Base-by-base conservation (phyloP, 2,888 invertebrate genomes). In the Lasioglossum zephyrum region DNA sequence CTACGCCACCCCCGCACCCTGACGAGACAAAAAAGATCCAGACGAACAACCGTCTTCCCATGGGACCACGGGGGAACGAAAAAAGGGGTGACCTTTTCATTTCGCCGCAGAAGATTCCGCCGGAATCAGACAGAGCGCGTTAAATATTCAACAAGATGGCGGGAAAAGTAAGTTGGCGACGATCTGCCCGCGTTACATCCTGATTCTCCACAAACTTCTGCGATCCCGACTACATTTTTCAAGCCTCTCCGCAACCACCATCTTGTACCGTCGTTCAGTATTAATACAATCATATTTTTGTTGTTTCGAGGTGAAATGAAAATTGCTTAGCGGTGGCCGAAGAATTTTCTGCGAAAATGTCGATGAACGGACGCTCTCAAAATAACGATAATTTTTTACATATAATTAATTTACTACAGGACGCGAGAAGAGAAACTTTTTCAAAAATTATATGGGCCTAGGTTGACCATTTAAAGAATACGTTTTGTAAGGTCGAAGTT, bases 11-110 rank as follows among this genome's bases (percentile, higher is more conserved):
- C 26, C 63, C 49, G 1, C 74, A 73, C 16, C 4, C 8, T 26
- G 88, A 73, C 81, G 53, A 73, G 13, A 73, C 11, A 73, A 53
- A 49, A 36, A 31, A 31, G 18, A 53, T 90, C 77, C 77, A 81
- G 82, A 81, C 82, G 81, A 85, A 82, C 81, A 76, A 77, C 44
- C 79, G 77, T 41, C 60, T 72, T 77, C 82, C 82, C 81, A 31
- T 53, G 79, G 77, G 79, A 74, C 77, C 60, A 13, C n/a, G 57
- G 72, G 36, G 69, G 69, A 39, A 63, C 84, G 77, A 77, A 74
- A 79, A 82, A 77, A 77, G 77, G 72, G 77, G 80, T 72, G 81
- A 49, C 57, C 73, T 74, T 78, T 79, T 84, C 84, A 84, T 81
- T 73, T 72, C 60, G 77, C 76, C 79, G 77, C 53, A 44, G 81